These are phyloP conservation scores for Streptopelia turtur DNA, from an alignment of 2,797 vertebrate genomes.

Conservation along the genomic window DNA sequence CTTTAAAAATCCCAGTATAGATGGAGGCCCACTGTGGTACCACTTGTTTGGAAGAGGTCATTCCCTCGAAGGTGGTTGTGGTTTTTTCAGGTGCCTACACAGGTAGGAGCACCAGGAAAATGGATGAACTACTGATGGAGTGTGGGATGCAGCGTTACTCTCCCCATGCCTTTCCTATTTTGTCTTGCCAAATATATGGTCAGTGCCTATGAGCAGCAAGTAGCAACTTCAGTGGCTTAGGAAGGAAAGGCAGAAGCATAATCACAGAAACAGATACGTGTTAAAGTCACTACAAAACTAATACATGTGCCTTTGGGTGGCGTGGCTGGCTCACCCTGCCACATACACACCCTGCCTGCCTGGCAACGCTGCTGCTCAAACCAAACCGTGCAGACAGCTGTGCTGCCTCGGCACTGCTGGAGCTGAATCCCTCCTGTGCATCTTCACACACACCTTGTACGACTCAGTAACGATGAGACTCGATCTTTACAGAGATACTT, in stretches of 20 bases:
- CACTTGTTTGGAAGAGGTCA: background rate
- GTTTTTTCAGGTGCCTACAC: background rate
- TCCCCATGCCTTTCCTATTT: background rate
- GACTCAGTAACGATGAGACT: background rate
- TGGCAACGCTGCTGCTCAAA: background rate
- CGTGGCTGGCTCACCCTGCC: background rate
- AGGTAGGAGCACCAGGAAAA: background rate
- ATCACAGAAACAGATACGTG: background rate
- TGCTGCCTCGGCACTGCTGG: background rate
- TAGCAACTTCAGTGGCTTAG: background rate
- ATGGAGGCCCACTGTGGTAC: background rate
- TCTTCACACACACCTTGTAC: background rate
- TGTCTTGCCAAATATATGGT: background rate
- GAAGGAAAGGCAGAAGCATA: background rate
- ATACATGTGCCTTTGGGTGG: background rate
- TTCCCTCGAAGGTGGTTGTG: background rate
- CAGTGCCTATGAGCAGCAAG: background rate
- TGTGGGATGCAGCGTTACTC: background rate
- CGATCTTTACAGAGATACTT: background rate
- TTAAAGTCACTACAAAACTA: background rate
- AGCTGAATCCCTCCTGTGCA: background rate
- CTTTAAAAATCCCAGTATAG: background rate
- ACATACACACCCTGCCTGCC: rapidly evolving
- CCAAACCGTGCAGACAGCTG: background rate
- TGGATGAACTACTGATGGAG: background rate